phyloP scores from a whole-genome alignment of 2,113 vertebrate species.

The Lamprotornis superbus region DNA sequence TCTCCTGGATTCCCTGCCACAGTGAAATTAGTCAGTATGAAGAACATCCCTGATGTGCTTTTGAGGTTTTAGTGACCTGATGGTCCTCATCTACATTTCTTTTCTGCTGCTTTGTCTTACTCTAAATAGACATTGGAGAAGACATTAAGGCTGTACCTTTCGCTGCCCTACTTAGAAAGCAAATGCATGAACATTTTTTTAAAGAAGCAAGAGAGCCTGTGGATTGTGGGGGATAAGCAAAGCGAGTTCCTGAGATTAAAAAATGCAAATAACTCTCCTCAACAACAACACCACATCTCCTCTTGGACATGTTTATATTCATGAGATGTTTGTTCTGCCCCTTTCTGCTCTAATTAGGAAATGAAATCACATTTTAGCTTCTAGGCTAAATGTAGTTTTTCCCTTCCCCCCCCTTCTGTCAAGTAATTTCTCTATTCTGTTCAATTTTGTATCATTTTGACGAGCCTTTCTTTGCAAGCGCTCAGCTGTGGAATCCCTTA shows the following conservation, averaged over 20 bases:
- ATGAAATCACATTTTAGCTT: neutral
- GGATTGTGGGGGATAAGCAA: neutral
- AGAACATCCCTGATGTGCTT: neutral
- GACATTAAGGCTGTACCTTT: neutral
- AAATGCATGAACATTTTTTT: neutral
- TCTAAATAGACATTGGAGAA: neutral
- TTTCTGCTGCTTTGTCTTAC: neutral
- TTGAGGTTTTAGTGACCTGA: neutral
- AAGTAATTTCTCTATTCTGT: neutral
- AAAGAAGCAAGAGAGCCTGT: neutral
- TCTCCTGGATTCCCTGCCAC: neutral
- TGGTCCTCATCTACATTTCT: neutral
- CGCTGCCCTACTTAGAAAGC: neutral
- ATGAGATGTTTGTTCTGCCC: neutral
- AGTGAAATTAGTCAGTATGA: neutral
- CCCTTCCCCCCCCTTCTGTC: neutral
- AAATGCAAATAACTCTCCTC: neutral
- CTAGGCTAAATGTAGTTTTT: neutral
- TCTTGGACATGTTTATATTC: neutral
- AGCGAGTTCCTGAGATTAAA: neutral
- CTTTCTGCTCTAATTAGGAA: conserved; percentile 21
- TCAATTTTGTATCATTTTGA: neutral
- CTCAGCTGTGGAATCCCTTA: neutral
- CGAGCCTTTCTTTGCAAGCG: neutral
- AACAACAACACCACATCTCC: neutral